Evolutionary conservation across 2,797 vertebrate genomes (phyloP), one percentile per base, ranked within the genome.

Genomic region (Acanthis flammea): DNA sequence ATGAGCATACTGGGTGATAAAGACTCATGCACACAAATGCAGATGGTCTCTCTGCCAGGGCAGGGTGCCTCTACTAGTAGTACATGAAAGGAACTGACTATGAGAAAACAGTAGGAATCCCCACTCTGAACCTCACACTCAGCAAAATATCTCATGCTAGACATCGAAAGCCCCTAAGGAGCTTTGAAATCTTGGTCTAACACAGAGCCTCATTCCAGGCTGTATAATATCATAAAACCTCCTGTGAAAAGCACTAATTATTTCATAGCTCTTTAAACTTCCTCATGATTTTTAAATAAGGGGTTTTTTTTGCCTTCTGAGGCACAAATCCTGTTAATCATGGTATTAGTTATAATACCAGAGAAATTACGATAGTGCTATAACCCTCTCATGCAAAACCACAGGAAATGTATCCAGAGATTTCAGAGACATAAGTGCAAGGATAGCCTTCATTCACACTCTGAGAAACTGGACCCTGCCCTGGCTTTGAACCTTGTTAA

Each of bases 221-320:
- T 90, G 70, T 90, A 74, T 88, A 88, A 95, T 92, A 97, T 83
- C 84, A 62, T 71, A 85, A 92, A 97, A 91, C 87, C 94, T 91
- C 55, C 78, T 95, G 87, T 92, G 94, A 96, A 95, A 94, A 79
- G 75, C 65, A 73, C 87, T 96, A 93, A 97, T 96, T 96, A 96
- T 92, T 96, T 96, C 87, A 89, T 86, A 82, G 79, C 58, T 95
- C 62, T 94, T 93, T 92, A 95, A 95, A 78, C 75, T 94, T 94
- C 84, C 86, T 96, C 94, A 95, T 92, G 94, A 93, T 91, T 96
- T 94, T 97, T 94, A 95, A 96, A 96, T 96, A 94, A 86, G 72
- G 35, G 35, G 31, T 1, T 0, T 3, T 15, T 53, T 94, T 89
- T 89, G 45, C 87, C 65, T 86, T 91, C 92, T 80, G 21, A 50